Conservation (phyloP, 2,797 vertebrate species). For the Sphaeramia orbicularis region DNA sequence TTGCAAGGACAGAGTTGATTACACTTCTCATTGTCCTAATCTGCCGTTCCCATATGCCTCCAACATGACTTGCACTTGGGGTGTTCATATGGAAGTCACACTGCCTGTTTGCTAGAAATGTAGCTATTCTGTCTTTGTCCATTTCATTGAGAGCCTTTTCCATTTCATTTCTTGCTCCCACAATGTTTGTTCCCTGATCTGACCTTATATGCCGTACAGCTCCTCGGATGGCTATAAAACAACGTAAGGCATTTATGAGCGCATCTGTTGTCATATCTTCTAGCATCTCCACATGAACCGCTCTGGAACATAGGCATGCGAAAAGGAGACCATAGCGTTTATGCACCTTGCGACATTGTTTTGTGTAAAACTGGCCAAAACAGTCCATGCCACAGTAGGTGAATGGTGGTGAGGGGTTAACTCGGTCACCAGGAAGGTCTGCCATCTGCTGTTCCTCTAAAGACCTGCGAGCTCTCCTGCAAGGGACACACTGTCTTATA, state of each 20-base stretch:
- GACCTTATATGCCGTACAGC: neutral
- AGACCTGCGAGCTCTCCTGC: neutral
- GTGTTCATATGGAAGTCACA: slow-evolving; percentile 17
- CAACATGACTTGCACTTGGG: slow-evolving; percentile 2
- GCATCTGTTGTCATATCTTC: slow-evolving; percentile 17
- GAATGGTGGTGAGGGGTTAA: slow-evolving; percentile 9
- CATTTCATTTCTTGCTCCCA: slow-evolving; percentile 17
- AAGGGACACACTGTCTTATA: neutral
- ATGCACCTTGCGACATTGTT: slow-evolving; percentile 8
- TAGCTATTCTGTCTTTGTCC: neutral
- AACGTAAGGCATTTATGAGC: slow-evolving; percentile 17
- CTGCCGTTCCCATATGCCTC: neutral
- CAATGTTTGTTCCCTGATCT: slow-evolving; percentile 42
- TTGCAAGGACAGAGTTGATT: neutral
- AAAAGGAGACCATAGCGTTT: slow-evolving; percentile 23
- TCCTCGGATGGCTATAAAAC: slow-evolving; percentile 6
- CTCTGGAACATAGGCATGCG: slow-evolving; percentile 8
- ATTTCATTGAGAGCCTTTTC: slow-evolving; percentile 4
- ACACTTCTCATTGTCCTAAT: neutral
- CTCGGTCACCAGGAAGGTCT: neutral
- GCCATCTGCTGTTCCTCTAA: slow-evolving; percentile 10
- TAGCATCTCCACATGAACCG: slow-evolving; percentile 30
- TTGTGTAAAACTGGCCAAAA: slow-evolving; percentile 13
- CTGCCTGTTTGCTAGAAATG: neutral
- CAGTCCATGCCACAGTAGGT: slow-evolving; percentile 15